These are phyloP conservation scores for Syritta pipiens DNA, from an alignment of 2,888 invertebrate species.

Conservation along the genomic window DNA sequence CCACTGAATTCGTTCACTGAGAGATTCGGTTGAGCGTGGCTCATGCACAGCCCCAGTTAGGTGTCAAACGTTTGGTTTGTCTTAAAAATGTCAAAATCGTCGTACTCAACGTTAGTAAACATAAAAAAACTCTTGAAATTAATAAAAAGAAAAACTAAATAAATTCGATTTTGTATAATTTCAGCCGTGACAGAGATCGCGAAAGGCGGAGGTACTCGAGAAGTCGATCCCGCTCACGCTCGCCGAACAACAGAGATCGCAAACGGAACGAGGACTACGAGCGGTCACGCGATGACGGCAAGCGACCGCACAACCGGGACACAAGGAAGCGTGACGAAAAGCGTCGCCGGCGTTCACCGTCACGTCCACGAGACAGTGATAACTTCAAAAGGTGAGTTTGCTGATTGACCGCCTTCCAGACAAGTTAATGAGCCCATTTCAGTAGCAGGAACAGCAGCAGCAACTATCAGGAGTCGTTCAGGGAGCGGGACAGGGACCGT, in stretches of 20 bases:
- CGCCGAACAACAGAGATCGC: conserved; percentile 50
- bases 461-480: conserved; percentile 71
- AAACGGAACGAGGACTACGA: conserved; percentile 69
- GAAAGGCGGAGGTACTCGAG: conserved; percentile 73
- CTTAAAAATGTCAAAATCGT: conserved; percentile 55
- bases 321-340: conserved; percentile 75
- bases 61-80: conserved; percentile 14
- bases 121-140: conserved; percentile 10
- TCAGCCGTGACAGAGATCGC: conserved; percentile 74
- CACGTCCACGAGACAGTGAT: conserved; percentile 74
- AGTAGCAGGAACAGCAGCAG: conserved; percentile 66
- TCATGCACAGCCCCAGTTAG: too few species aligned
- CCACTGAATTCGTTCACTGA: too few species aligned
- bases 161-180: conserved; percentile 13
- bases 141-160: conserved; percentile 6
- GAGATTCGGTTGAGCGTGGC: too few species aligned
- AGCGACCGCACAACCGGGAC: conserved; percentile 61
- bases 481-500: conserved; percentile 79
- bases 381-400: conserved; percentile 75
- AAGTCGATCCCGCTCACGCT: conserved; percentile 71
- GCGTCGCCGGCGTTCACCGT: conserved; percentile 75
- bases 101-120: conserved; percentile 55
- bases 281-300: conserved; percentile 73
- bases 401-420: background rate
- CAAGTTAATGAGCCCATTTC: too few species aligned